A percentile compares a stretch with the other conserved stretches of the same genome.
These are phyloP conservation scores for Hydra vulgaris DNA, from an alignment of 30 jellyfish, hydroid and myxozoan species.

Conservation along the genomic window DNA sequence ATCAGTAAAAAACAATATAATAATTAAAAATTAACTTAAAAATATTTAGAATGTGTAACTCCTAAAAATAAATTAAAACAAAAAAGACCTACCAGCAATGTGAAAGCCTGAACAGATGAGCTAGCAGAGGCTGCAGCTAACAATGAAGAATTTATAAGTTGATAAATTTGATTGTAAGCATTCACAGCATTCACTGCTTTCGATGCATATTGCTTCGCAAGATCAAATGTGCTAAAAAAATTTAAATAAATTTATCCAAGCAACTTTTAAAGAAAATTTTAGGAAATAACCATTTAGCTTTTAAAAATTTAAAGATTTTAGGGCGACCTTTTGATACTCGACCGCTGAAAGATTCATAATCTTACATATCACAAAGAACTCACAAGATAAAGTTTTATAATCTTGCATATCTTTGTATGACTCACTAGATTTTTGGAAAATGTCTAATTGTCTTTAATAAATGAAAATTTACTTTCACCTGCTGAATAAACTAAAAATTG, in stretches of 20 bases:
- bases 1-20: too few relatives aligned
- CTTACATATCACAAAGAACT: too few relatives aligned
- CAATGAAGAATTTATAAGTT: conserved; percentile 55
- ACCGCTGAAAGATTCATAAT: too few relatives aligned
- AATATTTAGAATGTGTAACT: too few relatives aligned
- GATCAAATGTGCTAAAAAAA: conserved; percentile 47
- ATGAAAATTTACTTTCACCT: too few relatives aligned
- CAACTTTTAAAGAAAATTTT: not conserved
- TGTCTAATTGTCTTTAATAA: too few relatives aligned
- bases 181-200: conserved; percentile 84
- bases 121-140: conserved; percentile 66
- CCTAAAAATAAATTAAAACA: too few relatives aligned
- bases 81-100: conserved; percentile 41
- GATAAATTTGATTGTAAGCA: conserved; percentile 56
- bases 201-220: conserved; percentile 66
- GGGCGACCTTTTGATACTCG: not conserved
- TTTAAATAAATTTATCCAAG: not conserved
- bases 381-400: too few relatives aligned
- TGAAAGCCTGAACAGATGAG: conserved; percentile 44
- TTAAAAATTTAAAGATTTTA: not conserved
- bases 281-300: not conserved
- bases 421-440: too few relatives aligned
- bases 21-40: too few relatives aligned
- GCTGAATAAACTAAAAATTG: too few relatives aligned
- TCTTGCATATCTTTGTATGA: too few relatives aligned